Percentiles rank a stretch among this genome's conserved stretches.
Evolutionary conservation across 1,140 invertebrate species (phyloP).

Genomic region (Brachionus plicatilis): DNA sequence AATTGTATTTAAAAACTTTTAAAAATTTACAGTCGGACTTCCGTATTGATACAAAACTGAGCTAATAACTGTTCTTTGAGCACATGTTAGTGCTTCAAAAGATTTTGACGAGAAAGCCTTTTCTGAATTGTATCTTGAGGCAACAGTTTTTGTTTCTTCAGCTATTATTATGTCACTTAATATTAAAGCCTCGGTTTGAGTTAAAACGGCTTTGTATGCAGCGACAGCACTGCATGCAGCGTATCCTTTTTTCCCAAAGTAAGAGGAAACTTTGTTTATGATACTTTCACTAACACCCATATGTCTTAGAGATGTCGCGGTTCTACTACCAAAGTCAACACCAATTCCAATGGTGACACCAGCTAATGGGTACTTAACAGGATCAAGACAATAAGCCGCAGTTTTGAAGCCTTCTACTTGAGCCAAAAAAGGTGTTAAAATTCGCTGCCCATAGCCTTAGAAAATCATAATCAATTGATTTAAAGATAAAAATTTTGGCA

Average conservation of each 20-base stretch:
- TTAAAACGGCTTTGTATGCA: background rate
- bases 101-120: background rate
- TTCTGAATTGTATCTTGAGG: background rate
- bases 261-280: background rate
- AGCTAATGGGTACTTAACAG: background rate
- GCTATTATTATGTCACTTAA: background rate
- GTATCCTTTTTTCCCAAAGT: background rate
- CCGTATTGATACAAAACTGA: conserved; percentile 9
- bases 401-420: background rate
- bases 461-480: background rate
- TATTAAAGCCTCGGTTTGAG: background rate
- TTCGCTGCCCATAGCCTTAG: background rate
- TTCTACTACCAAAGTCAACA: background rate
- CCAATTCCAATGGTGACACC: background rate
- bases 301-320: background rate
- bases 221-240: background rate
- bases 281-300: background rate
- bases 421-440: background rate
- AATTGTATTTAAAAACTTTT: background rate
- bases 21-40: background rate
- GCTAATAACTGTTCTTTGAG: background rate
- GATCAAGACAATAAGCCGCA: background rate
- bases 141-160: background rate
- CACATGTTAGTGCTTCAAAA: background rate
- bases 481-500: background rate